phyloP scores from a whole-genome alignment of 2,797 vertebrate species.

The Serranus cabrilla region DNA sequence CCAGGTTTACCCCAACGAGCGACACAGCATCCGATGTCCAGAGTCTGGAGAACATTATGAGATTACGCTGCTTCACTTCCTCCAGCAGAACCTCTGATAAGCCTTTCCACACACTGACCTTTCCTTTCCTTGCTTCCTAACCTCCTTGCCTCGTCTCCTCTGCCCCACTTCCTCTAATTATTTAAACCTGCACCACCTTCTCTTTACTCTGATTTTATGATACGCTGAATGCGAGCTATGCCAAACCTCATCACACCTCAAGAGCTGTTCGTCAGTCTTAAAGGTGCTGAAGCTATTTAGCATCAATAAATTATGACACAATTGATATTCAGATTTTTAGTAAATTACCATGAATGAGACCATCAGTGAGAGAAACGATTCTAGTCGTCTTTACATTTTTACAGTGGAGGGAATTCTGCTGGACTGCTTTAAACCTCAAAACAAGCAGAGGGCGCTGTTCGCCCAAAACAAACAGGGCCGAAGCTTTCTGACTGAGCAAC shows the following conservation, averaged over 20 bases:
- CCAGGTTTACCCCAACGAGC: slow-evolving; percentile 97
- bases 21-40: slow-evolving; percentile 97
- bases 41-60: slow-evolving; percentile 98
- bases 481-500: not conserved
- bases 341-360: not conserved
- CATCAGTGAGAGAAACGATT: not conserved
- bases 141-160: slow-evolving; percentile 17
- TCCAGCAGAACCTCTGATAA: slow-evolving; percentile 96
- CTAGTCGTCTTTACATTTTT: slow-evolving; percentile 7
- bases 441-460: slow-evolving; percentile 45
- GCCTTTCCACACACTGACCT: slow-evolving; percentile 26
- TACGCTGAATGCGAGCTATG: slow-evolving; percentile 39
- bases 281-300: slow-evolving; percentile 37
- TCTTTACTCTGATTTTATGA: slow-evolving; percentile 35
- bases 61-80: slow-evolving; percentile 96
- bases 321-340: slow-evolving; percentile 1
- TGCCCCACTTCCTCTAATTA: slow-evolving; percentile 19
- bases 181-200: slow-evolving; percentile 36
- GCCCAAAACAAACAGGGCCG: slow-evolving; percentile 8
- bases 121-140: slow-evolving; percentile 6
- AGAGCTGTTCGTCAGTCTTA: slow-evolving; percentile 10
- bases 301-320: slow-evolving; percentile 6
- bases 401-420: slow-evolving; percentile 13
- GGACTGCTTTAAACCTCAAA: not conserved
- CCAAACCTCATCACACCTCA: slow-evolving; percentile 55